These are phyloP conservation scores for Parapsyche elsis DNA, from an alignment of 1,140 invertebrate species.

Conservation along the genomic window DNA sequence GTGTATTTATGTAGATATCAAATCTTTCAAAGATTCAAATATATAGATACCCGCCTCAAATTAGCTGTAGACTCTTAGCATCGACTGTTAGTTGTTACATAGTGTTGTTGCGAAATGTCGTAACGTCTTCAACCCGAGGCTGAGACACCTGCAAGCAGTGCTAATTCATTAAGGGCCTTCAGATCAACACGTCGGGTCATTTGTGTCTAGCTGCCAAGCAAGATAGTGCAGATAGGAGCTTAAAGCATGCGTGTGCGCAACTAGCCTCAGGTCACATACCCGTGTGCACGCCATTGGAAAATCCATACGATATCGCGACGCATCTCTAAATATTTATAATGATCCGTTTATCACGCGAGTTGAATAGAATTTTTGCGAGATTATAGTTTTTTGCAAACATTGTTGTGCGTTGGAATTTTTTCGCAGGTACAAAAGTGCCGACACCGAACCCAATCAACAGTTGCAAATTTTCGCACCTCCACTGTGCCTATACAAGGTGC, in stretches of 20 bases:
- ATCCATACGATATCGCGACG: no score
- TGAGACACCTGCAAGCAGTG: constrained; percentile 39
- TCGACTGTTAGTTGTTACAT: no score
- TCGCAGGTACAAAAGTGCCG: background rate
- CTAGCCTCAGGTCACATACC: constrained; percentile 14
- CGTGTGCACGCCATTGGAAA: background rate
- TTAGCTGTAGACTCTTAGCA: no score
- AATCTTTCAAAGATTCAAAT: no score
- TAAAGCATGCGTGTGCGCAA: constrained; percentile 42
- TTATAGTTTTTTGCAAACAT: no score
- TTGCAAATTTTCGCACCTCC: constrained; percentile 14
- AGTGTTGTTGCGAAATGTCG: background rate
- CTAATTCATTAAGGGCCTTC: constrained; percentile 51
- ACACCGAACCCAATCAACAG: background rate
- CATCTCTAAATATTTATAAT: no score
- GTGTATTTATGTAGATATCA: no score
- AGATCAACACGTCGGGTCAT: constrained; percentile 54
- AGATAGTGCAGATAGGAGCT: constrained; percentile 40
- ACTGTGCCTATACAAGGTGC: background rate
- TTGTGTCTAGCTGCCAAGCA: constrained; percentile 48
- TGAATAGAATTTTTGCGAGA: no score
- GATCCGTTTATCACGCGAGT: no score
- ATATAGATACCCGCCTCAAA: no score
- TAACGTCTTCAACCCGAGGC: background rate
- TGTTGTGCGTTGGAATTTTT: no score